Percentiles rank a stretch among this genome's conserved stretches.
Conservation (phyloP, 2,888 invertebrate genomes). For the Phalera bucephala region DNA sequence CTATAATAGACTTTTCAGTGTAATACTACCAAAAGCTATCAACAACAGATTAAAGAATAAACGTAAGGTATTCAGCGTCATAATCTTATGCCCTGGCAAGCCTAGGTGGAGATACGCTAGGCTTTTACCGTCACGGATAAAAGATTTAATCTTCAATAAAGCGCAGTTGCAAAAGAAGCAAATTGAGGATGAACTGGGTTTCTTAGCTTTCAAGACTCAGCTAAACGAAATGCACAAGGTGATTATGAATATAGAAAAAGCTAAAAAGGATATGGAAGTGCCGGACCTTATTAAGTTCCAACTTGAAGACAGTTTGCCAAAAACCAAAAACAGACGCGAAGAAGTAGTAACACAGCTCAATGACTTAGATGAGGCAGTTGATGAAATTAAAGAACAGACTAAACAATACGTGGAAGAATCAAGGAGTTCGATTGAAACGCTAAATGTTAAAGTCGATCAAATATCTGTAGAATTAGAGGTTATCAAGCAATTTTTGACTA, state of each 20-base stretch:
- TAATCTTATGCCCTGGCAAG: conserved; percentile 66
- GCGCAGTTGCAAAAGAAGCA: conserved; percentile 65
- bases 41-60: conserved; percentile 60
- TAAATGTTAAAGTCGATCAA: conserved; percentile 67
- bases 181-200: conserved; percentile 55
- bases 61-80: conserved; percentile 53
- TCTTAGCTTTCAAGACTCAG: conserved; percentile 52
- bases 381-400: conserved; percentile 53
- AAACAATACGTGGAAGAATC: conserved; percentile 45
- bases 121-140: conserved; percentile 57
- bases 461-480: conserved; percentile 60
- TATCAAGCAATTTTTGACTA: conserved; percentile 57
- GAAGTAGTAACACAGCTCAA: conserved; percentile 56
- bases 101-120: conserved; percentile 54
- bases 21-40: conserved; percentile 55
- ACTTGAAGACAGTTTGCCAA: conserved; percentile 9
- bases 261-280: conserved; percentile 18
- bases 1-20: conserved; percentile 66
- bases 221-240: conserved; percentile 64
- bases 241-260: conserved; percentile 43
- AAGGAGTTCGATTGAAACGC: conserved; percentile 45
- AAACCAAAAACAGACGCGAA: conserved; percentile 41
- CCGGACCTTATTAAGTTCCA: conserved; percentile 15
- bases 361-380: conserved; percentile 54
- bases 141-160: conserved; percentile 67